These are phyloP conservation scores for Neopipo cinnamomea DNA, from an alignment of 2,113 vertebrate genomes.

Conservation along the genomic window DNA sequence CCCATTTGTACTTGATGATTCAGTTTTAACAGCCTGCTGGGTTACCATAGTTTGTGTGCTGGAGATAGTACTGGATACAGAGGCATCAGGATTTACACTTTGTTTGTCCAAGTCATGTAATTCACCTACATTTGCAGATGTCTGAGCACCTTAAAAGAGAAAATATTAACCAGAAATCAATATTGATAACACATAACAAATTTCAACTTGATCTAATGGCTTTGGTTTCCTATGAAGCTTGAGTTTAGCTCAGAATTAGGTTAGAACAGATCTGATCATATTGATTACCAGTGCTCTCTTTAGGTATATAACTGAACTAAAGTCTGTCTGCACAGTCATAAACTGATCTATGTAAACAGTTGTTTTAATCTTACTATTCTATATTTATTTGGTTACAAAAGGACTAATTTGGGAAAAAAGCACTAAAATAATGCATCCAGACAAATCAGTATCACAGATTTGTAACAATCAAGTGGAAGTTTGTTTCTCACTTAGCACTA, in stretches of 20 bases:
- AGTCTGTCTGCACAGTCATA: background rate
- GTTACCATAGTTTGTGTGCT: conserved; percentile 75
- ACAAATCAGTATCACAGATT: background rate
- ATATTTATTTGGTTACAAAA: background rate
- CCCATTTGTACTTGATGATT: conserved; percentile 79
- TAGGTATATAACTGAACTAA: background rate
- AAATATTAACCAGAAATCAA: conserved; percentile 17
- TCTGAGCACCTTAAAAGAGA: conserved; percentile 68
- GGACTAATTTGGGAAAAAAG: background rate
- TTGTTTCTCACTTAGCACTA: background rate
- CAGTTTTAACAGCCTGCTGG: conserved; percentile 80
- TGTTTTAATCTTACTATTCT: background rate
- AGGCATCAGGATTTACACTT: conserved; percentile 73
- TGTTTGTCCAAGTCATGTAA: conserved; percentile 75
- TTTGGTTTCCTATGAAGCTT: background rate
- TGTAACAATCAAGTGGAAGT: background rate
- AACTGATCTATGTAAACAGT: background rate
- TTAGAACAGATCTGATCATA: background rate
- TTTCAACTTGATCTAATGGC: background rate
- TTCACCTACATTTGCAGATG: conserved; percentile 75
- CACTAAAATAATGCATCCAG: background rate
- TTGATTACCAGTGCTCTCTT: background rate
- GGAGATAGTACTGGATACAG: conserved; percentile 71
- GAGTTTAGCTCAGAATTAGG: background rate
- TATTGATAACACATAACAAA: background rate